Evolutionary conservation across 2,113 vertebrate genomes (phyloP), one percentile per base, ranked within the genome.

Genomic region (Nycticebus coucang): DNA sequence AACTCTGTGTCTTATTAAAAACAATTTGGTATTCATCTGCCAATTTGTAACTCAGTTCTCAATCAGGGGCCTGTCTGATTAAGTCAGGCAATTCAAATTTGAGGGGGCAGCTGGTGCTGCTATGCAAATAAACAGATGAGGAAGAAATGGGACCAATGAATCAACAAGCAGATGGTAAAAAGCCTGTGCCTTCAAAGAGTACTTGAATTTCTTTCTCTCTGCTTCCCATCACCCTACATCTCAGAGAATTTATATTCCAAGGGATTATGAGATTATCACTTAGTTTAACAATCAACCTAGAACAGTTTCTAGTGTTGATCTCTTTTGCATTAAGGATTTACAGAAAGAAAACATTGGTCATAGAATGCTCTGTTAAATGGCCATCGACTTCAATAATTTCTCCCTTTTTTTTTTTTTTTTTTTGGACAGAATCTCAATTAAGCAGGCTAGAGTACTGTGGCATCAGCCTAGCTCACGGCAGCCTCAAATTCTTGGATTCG

Each of bases 1-100:
- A 97, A 97, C 96, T 98, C 97, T 98, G 97, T 97, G 97, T 98
- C 97, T 98, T 98, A 98, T 97, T 98, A 98, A 98, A 98, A 98
- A 98, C 96, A 98, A 97, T 98, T 98, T 97, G 96, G 98, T 98
- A 98, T 98, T 98, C 98, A 98, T 98, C 98, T 35, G 0, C 94
- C 97, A 94, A 97, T 98, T 98, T 98, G 97, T 98, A 98, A 96
- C 97, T 98, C 94, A 95, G 95, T 98, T 98, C 98, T 98, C 98
- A 98, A 98, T 98, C 98, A 98, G 98, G 97, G 97, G 98, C 94
- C 87, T 98, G 97, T 95, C 98, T 98, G 94, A 98, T 97, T 98
- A 98, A 98, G 98, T 96, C 97, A 98, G 95, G 96, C 97, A 98
- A 98, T 98, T 98, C 96, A 97, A 87, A 98, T 98, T 97, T 96